Base-by-base conservation (phyloP, 2,888 invertebrate genomes). In the Sclerodermus sp. region DNA sequence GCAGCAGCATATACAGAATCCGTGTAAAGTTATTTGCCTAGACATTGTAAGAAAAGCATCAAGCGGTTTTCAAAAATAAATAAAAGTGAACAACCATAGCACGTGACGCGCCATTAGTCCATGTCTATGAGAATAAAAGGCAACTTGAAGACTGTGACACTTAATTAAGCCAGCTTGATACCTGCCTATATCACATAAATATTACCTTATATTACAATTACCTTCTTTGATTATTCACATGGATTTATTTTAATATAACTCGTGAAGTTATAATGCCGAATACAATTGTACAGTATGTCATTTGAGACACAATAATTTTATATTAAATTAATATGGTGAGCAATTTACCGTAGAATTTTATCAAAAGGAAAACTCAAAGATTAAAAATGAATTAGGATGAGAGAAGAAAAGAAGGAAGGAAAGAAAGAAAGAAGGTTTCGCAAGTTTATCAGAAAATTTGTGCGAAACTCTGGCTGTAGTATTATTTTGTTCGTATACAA, bases 141-240 rank as follows among this genome's bases (percentile, higher is more conserved):
- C 65, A 66, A 70, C 70, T 67, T 60, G 62, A 71, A 71, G 72
- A 71, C 73, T 71, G 71, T 69, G 67, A 73, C 66, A 69, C 62
- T 71, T 72, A 66, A 68, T 62, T 69, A 70, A 76, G 76, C 73
- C 76, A 76, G 76, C 76, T 76, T 76, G 68, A 76, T 76, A 74
- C 73, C 77, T 77, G 76, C 76, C 75, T 75, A 73, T 66, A 57
- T 59, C 66, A 68, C 60, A 60, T 64, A 60, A 65, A 54, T 62
- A 67, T 66, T 67, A 67, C 60, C 58, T 67, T 70, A 42, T 61
- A 66, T 64, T 66, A 60, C 61, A 31, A 64, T 57, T 61, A 63
- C 57, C 60, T 55, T 62, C 61, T 62, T 67, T 60, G 54, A 68
- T 69, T 70, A 66, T 64, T 67, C 57, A 60, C 57, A 61, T 62